phyloP scores from a whole-genome alignment of 2,797 vertebrate genomes.

The Karalla daura region DNA sequence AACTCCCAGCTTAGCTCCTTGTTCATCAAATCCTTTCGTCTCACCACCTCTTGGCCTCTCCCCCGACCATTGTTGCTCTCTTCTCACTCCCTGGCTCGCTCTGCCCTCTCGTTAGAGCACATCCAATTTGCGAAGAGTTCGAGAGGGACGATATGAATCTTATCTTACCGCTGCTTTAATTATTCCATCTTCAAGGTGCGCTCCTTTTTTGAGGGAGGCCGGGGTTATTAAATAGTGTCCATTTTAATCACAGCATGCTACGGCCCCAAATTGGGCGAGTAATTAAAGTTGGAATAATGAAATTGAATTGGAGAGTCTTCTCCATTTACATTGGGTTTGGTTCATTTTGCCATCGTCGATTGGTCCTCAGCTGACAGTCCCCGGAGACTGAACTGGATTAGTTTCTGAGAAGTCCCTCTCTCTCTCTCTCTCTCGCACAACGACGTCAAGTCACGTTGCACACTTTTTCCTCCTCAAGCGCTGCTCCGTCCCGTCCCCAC shows the following conservation, averaged over 20 bases:
- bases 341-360: conserved; percentile 42
- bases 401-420: conserved; percentile 48
- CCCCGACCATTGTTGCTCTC: conserved; percentile 5
- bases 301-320: conserved; percentile 69
- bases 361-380: conserved; percentile 41
- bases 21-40: conserved; percentile 52
- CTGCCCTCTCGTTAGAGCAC: conserved; percentile 46
- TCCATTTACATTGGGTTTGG: conserved; percentile 46
- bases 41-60: conserved; percentile 4
- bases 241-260: conserved; percentile 81
- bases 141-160: conserved; percentile 78
- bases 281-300: conserved; percentile 82
- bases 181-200: conserved; percentile 83
- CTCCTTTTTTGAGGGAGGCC: conserved; percentile 64
- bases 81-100: conserved; percentile 10
- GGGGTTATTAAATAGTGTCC: conserved; percentile 83
- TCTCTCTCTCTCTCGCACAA: no score
- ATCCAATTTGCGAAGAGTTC: conserved; percentile 70
- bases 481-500: conserved; percentile 10
- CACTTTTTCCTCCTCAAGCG: conserved; percentile 39
- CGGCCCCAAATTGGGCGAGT: conserved; percentile 78
- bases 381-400: conserved; percentile 36
- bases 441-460: conserved; percentile 14
- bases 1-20: conserved; percentile 23
- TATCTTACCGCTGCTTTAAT: conserved; percentile 82